Percentiles rank a stretch among this genome's conserved stretches.
These are phyloP conservation scores for Meghimatium bilineatum DNA, from an alignment of 2,888 invertebrate genomes.

Conservation along the genomic window DNA sequence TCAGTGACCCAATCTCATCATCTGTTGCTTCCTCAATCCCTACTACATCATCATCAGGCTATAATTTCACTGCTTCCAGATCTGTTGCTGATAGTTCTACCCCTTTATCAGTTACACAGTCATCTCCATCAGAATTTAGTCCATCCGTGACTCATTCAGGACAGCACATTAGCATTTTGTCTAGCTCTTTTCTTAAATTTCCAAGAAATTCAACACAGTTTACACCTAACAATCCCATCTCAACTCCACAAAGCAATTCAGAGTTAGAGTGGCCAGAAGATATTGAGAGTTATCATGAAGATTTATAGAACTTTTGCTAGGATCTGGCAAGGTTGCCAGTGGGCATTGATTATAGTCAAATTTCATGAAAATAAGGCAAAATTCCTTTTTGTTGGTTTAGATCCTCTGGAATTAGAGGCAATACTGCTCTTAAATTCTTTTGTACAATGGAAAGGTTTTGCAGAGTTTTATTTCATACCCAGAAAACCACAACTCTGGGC, in stretches of 20 bases:
- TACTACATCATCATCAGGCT: not conserved
- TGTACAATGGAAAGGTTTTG: too few species aligned
- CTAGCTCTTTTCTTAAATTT: not conserved
- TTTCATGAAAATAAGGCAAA: too few species aligned
- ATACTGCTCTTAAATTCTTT: too few species aligned
- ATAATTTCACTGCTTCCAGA: not conserved
- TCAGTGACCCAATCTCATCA: not conserved
- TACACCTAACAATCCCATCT: not conserved
- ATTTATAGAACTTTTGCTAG: not conserved
- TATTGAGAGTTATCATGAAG: not conserved
- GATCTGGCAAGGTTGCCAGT: too few species aligned
- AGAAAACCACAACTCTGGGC: too few species aligned
- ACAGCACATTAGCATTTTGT: not conserved
- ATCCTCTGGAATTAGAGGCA: too few species aligned
- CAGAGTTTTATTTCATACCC: too few species aligned
- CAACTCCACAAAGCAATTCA: slow-evolving; percentile 31
- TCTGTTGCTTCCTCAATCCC: not conserved
- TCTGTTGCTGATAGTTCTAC: not conserved
- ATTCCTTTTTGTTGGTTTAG: too few species aligned
- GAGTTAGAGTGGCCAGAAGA: slow-evolving; percentile 34
- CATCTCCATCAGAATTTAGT: not conserved
- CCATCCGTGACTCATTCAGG: not conserved
- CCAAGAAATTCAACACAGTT: not conserved
- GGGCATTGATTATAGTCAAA: too few species aligned
- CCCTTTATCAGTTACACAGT: not conserved